Evolutionary conservation across 2,113 vertebrate species (phyloP), one percentile per base, ranked within the genome.

Genomic region (Triplophysa siluroides): DNA sequence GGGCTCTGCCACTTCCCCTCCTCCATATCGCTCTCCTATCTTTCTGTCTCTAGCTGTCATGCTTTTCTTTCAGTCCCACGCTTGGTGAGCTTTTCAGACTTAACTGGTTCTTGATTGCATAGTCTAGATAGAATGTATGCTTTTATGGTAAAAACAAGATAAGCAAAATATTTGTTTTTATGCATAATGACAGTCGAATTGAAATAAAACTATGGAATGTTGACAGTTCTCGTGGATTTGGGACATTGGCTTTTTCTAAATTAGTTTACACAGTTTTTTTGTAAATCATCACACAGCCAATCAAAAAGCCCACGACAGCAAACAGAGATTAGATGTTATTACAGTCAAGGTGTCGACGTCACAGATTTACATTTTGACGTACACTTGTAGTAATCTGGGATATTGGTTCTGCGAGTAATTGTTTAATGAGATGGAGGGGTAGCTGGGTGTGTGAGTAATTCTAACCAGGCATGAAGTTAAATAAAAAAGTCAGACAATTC

Each of bases 351-450:
- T 60, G 29, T 47, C 16, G 58, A 47, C 24, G 23, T 81, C 75
- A 64, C 41, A 33, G 76, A 73, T 86, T 63, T 62, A 23, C 76
- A 74, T 79, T n/a, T 61, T 83, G 77, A 33, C 58, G 38, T 73
- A 72, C 76, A 58, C 62, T 21, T 63, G 29, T n/a, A 33, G 26
- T 85, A 83, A 88, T 85, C 75, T 72, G 29, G 43, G 50, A 58
- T 43, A 45, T 0, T 19, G 68, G 63, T 43, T 82, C 77, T 78
- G 45, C 54, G 0, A 3, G 6, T 60, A 23, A 68, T 67, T 23
- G 6, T 87, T 81, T 85, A 81, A 85, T 24, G 21, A 58, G 69
- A 79, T 38, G 24, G 9, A 19, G 19, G 52, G 16, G 50, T 38
- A 80, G 64, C 47, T 58, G 62, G 7, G 61, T 24, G 19, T 6